Percentiles rank a stretch among this genome's conserved stretches.
Evolutionary conservation across 2,797 vertebrate genomes (phyloP).

Genomic region (Sebastes matsubarae): DNA sequence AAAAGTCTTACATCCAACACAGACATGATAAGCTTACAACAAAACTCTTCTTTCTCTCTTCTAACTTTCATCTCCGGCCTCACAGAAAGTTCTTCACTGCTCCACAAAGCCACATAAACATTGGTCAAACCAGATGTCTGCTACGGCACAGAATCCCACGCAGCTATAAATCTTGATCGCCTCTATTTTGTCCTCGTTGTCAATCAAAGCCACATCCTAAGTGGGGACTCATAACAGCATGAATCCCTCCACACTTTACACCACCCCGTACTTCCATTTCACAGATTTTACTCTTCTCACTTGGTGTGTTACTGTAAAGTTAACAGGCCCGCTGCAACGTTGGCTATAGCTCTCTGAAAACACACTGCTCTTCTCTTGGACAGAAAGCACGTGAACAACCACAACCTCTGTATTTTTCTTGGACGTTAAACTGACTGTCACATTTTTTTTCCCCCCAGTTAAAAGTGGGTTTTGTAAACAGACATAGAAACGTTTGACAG

Average conservation of each 20-base stretch:
- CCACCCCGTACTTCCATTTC: constrained; percentile 51
- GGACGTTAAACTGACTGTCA: constrained; percentile 61
- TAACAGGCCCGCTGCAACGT: constrained; percentile 69
- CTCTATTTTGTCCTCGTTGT: constrained; percentile 62
- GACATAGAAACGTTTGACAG: constrained; percentile 59
- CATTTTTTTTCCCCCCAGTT: constrained; percentile 38
- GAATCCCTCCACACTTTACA: constrained; percentile 55
- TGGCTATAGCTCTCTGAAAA: constrained; percentile 58
- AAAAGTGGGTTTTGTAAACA: constrained; percentile 66
- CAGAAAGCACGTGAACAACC: constrained; percentile 41
- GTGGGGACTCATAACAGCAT: constrained; percentile 57
- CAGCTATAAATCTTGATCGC: constrained; percentile 64
- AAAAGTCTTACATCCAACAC: constrained; percentile 21
- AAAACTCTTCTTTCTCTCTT: constrained; percentile 38
- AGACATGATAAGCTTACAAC: constrained; percentile 39
- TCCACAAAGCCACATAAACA: constrained; percentile 66
- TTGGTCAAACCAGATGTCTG: constrained; percentile 72
- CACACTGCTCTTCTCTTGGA: constrained; percentile 54
- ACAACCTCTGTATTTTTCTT: constrained; percentile 73
- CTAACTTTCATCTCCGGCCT: constrained; percentile 44
- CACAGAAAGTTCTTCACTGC: constrained; percentile 61
- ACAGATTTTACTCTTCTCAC: constrained; percentile 60
- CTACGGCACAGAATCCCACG: constrained; percentile 47
- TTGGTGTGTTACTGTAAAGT: constrained; percentile 64
- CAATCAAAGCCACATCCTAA: constrained; percentile 74